These are phyloP conservation scores for Ranitomeya variabilis DNA, from an alignment of 2,113 vertebrate species.

Conservation along the genomic window DNA sequence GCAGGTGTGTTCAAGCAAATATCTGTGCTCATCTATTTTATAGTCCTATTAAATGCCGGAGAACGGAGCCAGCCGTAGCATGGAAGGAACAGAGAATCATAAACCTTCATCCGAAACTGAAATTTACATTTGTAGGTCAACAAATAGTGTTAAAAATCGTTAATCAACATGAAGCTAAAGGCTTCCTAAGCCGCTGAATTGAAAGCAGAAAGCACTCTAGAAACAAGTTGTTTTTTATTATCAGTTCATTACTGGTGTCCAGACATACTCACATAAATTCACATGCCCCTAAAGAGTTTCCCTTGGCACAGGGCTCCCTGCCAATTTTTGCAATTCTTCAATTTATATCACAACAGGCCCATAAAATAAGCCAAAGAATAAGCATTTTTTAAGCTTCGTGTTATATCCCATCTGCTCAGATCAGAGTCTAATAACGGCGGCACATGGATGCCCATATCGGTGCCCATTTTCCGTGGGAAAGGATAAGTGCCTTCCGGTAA, in stretches of 20 bases:
- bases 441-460: not conserved
- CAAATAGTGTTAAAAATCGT: constrained; percentile 62
- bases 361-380: constrained; percentile 37
- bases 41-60: constrained; percentile 60
- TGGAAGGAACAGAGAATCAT: constrained; percentile 60
- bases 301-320: constrained; percentile 47
- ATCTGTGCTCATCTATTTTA: constrained; percentile 62
- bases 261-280: constrained; percentile 48
- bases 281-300: constrained; percentile 47
- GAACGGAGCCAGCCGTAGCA: constrained; percentile 57
- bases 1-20: constrained; percentile 67
- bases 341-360: constrained; percentile 50
- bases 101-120: constrained; percentile 58
- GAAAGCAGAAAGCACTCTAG: constrained; percentile 52
- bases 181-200: constrained; percentile 41
- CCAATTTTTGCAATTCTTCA: constrained; percentile 46
- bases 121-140: constrained; percentile 63
- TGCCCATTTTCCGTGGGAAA: not conserved
- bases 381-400: constrained; percentile 38
- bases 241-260: constrained; percentile 55
- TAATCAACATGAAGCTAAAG: constrained; percentile 57
- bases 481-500: not conserved
- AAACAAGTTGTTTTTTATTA: constrained; percentile 52
- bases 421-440: constrained; percentile 34
- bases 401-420: constrained; percentile 46